These are phyloP conservation scores for Theristicus caerulescens DNA, from an alignment of 2,113 vertebrate genomes.

Conservation along the genomic window DNA sequence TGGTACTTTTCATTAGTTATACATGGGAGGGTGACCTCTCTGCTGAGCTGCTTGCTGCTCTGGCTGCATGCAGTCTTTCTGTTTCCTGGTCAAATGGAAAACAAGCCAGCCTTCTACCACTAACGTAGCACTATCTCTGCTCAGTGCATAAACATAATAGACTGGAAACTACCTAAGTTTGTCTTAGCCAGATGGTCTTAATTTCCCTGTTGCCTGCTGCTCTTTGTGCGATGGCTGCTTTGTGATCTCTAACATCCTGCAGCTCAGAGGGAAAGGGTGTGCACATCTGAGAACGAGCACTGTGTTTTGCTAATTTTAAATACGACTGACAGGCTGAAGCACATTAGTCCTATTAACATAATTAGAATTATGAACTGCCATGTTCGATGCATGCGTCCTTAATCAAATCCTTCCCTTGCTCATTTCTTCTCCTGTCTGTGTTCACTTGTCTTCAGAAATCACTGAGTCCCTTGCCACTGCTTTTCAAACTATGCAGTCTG, in stretches of 20 bases:
- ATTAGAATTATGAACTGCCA: not conserved
- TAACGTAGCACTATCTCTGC: not conserved
- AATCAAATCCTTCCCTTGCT: not conserved
- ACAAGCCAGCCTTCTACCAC: not conserved
- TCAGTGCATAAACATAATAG: not conserved
- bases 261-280: not conserved
- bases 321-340: not conserved
- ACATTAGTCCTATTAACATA: not conserved
- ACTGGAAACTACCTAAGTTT: not conserved
- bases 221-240: not conserved
- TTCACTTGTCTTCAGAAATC: not conserved
- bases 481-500: not conserved
- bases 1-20: not conserved
- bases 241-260: not conserved
- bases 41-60: not conserved
- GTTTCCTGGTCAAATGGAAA: not conserved
- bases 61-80: not conserved
- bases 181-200: not conserved
- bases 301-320: not conserved
- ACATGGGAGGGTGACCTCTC: not conserved
- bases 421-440: not conserved
- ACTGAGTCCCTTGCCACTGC: not conserved
- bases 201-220: not conserved
- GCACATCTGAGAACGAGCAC: not conserved
- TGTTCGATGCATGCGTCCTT: accelerated